phyloP scores from a whole-genome alignment of 2,797 vertebrate genomes.

The Graptemys geographica region DNA sequence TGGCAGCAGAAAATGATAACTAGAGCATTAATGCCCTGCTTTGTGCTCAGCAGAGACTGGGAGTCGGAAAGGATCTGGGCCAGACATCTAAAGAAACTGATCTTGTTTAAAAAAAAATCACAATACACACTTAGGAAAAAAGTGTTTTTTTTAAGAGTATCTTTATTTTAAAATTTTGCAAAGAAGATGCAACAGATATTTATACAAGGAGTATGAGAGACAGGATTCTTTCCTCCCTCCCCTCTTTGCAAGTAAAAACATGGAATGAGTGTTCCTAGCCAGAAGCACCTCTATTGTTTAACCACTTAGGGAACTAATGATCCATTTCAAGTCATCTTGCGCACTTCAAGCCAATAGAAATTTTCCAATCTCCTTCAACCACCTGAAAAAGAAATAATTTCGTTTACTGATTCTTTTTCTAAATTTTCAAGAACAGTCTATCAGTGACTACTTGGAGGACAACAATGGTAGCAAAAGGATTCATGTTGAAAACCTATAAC shows the following conservation, averaged over 20 bases:
- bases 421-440: background rate
- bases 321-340: background rate
- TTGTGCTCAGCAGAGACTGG: background rate
- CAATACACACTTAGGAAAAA: background rate
- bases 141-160: background rate
- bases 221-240: background rate
- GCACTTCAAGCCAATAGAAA: background rate
- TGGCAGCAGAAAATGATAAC: background rate
- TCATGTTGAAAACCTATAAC: background rate
- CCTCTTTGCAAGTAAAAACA: background rate
- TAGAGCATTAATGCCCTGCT: background rate
- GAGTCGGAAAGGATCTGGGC: background rate
- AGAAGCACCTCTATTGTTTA: background rate
- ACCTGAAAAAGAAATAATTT: background rate
- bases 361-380: background rate
- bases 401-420: background rate
- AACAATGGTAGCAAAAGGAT: background rate
- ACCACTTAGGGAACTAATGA: slow-evolving; percentile 9
- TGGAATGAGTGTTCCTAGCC: background rate
- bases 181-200: background rate
- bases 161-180: background rate
- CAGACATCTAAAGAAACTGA: background rate
- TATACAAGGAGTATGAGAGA: background rate
- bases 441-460: background rate
- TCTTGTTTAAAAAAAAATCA: background rate